These are phyloP conservation scores for Isoperla grammatica DNA, from an alignment of 2,888 invertebrate species.

Conservation along the genomic window DNA sequence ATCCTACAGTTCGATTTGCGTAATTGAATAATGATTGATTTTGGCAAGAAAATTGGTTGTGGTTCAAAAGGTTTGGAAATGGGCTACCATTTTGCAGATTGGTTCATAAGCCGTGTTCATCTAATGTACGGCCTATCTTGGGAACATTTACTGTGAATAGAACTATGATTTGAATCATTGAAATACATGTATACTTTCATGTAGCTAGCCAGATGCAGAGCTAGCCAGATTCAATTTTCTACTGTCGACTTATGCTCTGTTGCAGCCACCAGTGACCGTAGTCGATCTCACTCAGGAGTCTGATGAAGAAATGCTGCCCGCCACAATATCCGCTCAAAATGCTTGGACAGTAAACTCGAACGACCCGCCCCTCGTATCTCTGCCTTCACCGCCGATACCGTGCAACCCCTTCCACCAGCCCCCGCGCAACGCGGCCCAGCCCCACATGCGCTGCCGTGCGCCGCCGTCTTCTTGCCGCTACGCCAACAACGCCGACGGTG, in stretches of 20 bases:
- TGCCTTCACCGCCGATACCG: not conserved
- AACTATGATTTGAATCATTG: no score
- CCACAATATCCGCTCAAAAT: slow-evolving; percentile 33
- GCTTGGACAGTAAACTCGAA: slow-evolving; percentile 31
- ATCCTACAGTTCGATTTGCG: no score
- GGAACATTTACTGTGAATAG: no score
- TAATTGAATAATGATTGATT: no score
- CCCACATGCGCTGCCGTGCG: slow-evolving; percentile 19
- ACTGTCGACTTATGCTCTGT: not conserved
- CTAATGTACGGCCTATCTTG: no score
- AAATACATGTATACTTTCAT: no score
- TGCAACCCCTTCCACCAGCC: slow-evolving; percentile 33
- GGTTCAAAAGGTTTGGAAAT: no score
- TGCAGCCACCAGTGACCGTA: slow-evolving; percentile 44
- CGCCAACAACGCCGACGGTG: not conserved
- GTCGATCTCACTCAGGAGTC: slow-evolving; percentile 56
- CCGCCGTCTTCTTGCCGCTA: slow-evolving; percentile 29
- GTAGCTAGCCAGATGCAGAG: no score
- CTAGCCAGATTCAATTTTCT: no score
- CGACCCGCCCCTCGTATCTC: not conserved
- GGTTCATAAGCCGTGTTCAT: no score
- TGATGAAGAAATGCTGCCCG: slow-evolving; percentile 45
- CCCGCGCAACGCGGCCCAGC: slow-evolving; percentile 32
- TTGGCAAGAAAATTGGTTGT: no score
- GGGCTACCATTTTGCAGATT: no score